Conservation (phyloP, 1,140 invertebrate genomes). For the Aleiodes sp. region DNA sequence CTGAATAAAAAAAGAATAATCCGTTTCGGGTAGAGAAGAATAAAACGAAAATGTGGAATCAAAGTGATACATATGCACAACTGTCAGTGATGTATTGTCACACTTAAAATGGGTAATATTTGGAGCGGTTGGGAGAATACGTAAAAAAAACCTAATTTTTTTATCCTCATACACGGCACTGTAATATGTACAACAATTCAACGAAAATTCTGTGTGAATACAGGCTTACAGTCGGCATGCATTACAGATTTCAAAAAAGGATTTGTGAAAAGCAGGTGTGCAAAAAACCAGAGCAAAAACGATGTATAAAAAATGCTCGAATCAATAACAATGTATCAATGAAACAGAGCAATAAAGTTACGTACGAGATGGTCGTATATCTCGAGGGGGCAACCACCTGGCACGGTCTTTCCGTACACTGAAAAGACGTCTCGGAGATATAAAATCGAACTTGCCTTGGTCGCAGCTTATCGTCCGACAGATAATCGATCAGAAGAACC, state of each 20-base stretch:
- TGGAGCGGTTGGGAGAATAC: background rate
- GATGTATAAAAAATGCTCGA: background rate
- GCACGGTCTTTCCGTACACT: constrained; percentile 16
- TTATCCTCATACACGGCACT: too few species aligned
- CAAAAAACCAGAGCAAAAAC: background rate
- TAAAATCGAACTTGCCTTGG: constrained; percentile 14
- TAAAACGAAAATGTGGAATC: background rate
- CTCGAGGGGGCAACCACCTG: constrained; percentile 1
- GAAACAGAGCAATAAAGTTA: constrained; percentile 19
- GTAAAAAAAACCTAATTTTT: too few species aligned
- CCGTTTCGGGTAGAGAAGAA: background rate
- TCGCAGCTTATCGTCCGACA: constrained; percentile 19
- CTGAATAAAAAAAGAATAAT: constrained; percentile 14
- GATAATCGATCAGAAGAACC: constrained; percentile 15
- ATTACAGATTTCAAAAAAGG: background rate
- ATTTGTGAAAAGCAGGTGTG: background rate
- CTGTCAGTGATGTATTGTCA: constrained; percentile 27
- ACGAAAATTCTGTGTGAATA: background rate
- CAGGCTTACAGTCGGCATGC: background rate
- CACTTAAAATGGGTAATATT: constrained; percentile 7
- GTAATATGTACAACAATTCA: too few species aligned
- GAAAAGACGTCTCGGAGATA: constrained; percentile 20
- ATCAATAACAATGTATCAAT: constrained; percentile 24
- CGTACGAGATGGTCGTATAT: constrained; percentile 11
- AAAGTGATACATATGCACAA: constrained; percentile 8